These are phyloP conservation scores for Erethizon dorsatum DNA, from an alignment of 2,797 vertebrate species.

Conservation along the genomic window DNA sequence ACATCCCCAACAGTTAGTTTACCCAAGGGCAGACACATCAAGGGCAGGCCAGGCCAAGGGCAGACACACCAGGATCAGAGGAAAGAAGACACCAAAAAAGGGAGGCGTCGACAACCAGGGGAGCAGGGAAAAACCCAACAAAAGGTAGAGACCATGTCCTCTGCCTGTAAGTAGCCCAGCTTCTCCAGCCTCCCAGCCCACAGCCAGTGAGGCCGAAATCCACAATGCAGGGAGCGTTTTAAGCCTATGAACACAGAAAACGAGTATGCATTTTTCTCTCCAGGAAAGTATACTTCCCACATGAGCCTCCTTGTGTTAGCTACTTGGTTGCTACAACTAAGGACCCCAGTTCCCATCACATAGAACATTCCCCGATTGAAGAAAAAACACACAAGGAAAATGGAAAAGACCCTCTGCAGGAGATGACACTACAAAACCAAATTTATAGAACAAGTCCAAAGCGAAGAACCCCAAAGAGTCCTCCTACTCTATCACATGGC, in stretches of 20 bases:
- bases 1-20: neutral
- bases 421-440: neutral
- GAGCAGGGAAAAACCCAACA: neutral
- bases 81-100: neutral
- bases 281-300: neutral
- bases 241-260: neutral
- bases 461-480: neutral
- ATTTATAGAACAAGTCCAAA: neutral
- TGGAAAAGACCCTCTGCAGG: neutral
- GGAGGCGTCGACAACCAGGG: neutral
- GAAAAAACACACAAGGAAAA: neutral
- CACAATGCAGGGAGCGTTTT: neutral
- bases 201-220: neutral
- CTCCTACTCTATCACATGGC: neutral
- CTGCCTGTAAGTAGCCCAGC: rapidly evolving
- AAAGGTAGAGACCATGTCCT: rapidly evolving
- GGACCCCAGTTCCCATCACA: neutral
- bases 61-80: neutral
- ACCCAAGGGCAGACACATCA: neutral
- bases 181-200: neutral
- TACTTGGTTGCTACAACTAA: neutral
- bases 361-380: rapidly evolving
- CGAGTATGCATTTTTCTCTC: neutral
- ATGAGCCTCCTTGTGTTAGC: neutral
- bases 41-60: neutral